Evolutionary conservation across 2,113 vertebrate species (phyloP).

Genomic region (Polyodon spathula): DNA sequence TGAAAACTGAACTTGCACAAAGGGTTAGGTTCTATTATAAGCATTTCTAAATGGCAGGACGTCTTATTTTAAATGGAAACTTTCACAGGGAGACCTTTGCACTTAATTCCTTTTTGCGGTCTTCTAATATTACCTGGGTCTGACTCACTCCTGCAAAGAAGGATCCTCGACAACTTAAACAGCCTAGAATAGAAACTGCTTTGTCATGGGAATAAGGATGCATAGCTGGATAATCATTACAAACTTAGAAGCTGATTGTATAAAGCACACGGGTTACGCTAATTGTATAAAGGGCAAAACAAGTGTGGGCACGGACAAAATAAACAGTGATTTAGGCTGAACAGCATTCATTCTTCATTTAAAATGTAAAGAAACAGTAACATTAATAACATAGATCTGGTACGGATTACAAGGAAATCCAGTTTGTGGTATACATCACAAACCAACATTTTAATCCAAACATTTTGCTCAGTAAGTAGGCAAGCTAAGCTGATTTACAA

Average conservation of each 20-base stretch:
- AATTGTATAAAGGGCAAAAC: background rate
- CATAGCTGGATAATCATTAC: background rate
- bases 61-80: conserved; percentile 43
- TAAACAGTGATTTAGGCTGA: no score
- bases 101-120: conserved; percentile 35
- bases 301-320: no score
- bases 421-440: no score
- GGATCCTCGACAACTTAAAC: conserved; percentile 32
- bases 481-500: no score
- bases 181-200: conserved; percentile 6
- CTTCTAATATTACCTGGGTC: conserved; percentile 45
- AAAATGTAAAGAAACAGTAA: no score
- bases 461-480: no score
- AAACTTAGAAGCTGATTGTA: background rate
- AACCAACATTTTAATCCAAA: no score
- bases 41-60: conserved; percentile 41
- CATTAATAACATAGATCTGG: no score
- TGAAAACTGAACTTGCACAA: no score
- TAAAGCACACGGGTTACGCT: background rate
- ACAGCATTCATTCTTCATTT: no score
- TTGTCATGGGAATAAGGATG: background rate
- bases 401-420: no score
- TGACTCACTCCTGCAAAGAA: conserved; percentile 37
- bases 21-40: no score
- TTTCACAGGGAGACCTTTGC: conserved; percentile 21